A percentile compares a stretch with the other conserved stretches of the same genome.
Evolutionary conservation across 2,797 vertebrate species (phyloP).

Genomic region (Microctenopoma lineatum): DNA sequence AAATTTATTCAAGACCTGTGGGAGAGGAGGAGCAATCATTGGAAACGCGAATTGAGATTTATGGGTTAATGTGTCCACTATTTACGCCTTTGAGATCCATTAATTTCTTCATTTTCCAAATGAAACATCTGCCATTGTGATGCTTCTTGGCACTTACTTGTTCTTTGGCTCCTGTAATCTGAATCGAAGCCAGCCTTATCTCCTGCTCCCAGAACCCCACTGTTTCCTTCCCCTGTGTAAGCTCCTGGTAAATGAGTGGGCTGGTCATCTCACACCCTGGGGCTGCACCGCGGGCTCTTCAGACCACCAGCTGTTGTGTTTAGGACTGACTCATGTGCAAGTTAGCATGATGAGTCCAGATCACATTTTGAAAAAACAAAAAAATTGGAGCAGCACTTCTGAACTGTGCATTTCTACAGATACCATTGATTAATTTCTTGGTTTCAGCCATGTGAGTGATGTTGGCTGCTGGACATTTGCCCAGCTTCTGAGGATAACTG

Average conservation of each 20-base stretch:
- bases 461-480: background rate
- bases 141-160: conserved; percentile 58
- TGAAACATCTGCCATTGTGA: conserved; percentile 66
- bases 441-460: background rate
- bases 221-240: conserved; percentile 69
- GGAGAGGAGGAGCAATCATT: conserved; percentile 4
- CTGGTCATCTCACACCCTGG: conserved; percentile 76
- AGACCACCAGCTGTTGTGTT: conserved; percentile 82
- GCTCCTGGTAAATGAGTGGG: conserved; percentile 77
- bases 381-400: background rate
- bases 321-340: conserved; percentile 71
- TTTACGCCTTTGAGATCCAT: conserved; percentile 49
- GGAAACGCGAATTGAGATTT: conserved; percentile 21
- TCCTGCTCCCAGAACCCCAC: conserved; percentile 63
- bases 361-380: conserved; percentile 8
- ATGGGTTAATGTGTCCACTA: conserved; percentile 27
- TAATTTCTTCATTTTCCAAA: conserved; percentile 36
- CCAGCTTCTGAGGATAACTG: background rate
- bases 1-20: conserved; percentile 29
- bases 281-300: conserved; percentile 72
- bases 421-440: background rate
- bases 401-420: background rate
- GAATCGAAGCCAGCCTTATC: conserved; percentile 67
- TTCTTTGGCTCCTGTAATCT: conserved; percentile 65
- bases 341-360: conserved; percentile 65